Conservation (phyloP, 2,888 invertebrate species). For the Rhagium mordax region DNA sequence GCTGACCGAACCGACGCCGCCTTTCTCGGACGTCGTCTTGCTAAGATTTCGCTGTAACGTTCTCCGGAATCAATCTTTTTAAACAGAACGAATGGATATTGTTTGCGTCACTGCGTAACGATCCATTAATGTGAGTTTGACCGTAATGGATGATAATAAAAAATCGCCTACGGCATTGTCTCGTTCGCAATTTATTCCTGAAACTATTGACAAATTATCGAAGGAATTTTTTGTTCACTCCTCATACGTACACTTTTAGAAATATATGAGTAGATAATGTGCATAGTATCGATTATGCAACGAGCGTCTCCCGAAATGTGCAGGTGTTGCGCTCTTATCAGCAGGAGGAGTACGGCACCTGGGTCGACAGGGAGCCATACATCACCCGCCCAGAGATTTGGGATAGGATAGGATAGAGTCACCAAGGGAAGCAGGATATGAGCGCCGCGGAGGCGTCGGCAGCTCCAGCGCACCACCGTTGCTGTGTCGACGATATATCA, state of each 20-base stretch:
- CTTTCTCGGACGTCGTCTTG: conserved; percentile 34
- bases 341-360: conserved; percentile 58
- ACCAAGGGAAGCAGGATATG: conserved; percentile 66
- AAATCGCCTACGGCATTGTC: neutral
- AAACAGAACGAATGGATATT: conserved; percentile 68
- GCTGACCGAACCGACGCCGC: conserved; percentile 60
- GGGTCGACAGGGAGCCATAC: conserved; percentile 67
- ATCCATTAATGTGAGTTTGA: conserved; percentile 62
- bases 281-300: conserved; percentile 57
- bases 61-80: conserved; percentile 64
- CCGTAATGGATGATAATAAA: conserved; percentile 66
- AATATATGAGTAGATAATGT: conserved; percentile 58
- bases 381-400: conserved; percentile 66
- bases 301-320: conserved; percentile 39
- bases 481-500: conserved; percentile 71
- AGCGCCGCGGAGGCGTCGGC: conserved; percentile 61
- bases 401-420: conserved; percentile 64
- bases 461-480: conserved; percentile 51
- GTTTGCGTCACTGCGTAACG: conserved; percentile 60
- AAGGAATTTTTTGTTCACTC: neutral
- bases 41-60: conserved; percentile 52
- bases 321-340: conserved; percentile 56
- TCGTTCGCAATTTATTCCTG: neutral
- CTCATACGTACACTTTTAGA: neutral
- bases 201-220: neutral